Evolutionary conservation across 2,113 vertebrate genomes (phyloP).

Genomic region (Nesoenas mayeri): DNA sequence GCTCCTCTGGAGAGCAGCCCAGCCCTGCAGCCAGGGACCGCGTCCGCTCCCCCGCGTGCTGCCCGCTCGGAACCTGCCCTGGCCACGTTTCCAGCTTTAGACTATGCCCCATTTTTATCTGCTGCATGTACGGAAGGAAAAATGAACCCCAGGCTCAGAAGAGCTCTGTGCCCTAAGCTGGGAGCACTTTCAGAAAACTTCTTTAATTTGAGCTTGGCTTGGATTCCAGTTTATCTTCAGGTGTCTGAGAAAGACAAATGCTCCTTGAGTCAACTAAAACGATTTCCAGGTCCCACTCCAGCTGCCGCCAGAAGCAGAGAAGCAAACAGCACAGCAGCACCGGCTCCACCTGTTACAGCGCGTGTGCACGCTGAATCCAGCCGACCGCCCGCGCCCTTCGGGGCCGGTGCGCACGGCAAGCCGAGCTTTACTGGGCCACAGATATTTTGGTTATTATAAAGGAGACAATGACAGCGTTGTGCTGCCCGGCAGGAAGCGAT

Average conservation of each 20-base stretch:
- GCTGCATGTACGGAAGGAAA: fast-evolving
- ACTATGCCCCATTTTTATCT: not conserved
- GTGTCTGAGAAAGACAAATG: not conserved
- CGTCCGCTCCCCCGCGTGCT: not conserved
- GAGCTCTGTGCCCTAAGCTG: not conserved
- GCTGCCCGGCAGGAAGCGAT: not conserved
- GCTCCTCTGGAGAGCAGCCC: not conserved
- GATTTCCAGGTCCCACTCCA: not conserved
- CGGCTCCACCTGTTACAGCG: fast-evolving
- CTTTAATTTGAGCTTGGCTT: not conserved
- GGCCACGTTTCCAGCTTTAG: not conserved
- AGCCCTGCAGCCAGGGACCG: not conserved
- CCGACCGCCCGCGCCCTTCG: not conserved
- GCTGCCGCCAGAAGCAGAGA: not conserved
- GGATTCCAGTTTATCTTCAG: not conserved
- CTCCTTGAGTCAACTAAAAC: not conserved
- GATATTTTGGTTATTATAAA: not conserved
- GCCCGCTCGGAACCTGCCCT: not conserved
- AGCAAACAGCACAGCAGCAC: fast-evolving
- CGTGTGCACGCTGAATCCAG: fast-evolving
- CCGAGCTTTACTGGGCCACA: not conserved
- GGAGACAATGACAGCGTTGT: not conserved
- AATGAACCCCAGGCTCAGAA: not conserved
- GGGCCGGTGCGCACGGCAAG: not conserved
- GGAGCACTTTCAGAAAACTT: not conserved